Percentiles rank a stretch among this genome's conserved stretches.
These are phyloP conservation scores for Apamea crenata DNA, from an alignment of 2,888 invertebrate genomes.

Conservation along the genomic window DNA sequence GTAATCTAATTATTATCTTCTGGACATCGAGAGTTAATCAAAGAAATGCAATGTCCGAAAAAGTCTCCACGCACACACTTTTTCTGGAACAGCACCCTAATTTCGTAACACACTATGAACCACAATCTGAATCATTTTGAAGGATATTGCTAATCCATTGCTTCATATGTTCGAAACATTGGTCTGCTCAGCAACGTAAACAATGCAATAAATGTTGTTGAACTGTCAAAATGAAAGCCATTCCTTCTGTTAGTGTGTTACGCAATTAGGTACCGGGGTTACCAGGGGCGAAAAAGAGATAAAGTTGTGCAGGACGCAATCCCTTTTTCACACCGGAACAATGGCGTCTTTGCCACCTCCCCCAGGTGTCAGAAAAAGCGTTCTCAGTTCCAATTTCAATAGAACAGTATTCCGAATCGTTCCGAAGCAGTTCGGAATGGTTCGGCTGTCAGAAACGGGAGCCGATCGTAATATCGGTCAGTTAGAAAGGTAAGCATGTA, in stretches of 20 bases:
- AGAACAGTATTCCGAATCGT: conserved; percentile 6
- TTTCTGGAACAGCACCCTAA: background rate
- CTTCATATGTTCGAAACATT: no score
- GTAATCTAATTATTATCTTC: background rate
- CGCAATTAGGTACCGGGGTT: background rate
- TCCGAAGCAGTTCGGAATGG: conserved; percentile 6
- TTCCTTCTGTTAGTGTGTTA: background rate
- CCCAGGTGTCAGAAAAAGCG: background rate
- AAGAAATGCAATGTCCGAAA: background rate
- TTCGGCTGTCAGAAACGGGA: conserved; percentile 41
- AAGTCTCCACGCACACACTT: background rate
- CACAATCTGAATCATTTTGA: no score
- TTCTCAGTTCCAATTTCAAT: conserved; percentile 3
- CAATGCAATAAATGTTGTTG: no score
- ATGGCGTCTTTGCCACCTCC: background rate
- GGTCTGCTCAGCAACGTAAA: no score
- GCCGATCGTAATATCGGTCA: conserved; percentile 27
- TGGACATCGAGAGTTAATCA: background rate
- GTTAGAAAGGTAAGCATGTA: conserved; percentile 56
- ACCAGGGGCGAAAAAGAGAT: background rate
- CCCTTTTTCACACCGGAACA: background rate
- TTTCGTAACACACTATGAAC: no score
- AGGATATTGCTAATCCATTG: no score
- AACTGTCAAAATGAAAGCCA: background rate
- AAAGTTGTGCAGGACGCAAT: background rate